These are phyloP conservation scores for Ceratina japonica DNA, from an alignment of 1,140 invertebrate genomes.

Conservation along the genomic window DNA sequence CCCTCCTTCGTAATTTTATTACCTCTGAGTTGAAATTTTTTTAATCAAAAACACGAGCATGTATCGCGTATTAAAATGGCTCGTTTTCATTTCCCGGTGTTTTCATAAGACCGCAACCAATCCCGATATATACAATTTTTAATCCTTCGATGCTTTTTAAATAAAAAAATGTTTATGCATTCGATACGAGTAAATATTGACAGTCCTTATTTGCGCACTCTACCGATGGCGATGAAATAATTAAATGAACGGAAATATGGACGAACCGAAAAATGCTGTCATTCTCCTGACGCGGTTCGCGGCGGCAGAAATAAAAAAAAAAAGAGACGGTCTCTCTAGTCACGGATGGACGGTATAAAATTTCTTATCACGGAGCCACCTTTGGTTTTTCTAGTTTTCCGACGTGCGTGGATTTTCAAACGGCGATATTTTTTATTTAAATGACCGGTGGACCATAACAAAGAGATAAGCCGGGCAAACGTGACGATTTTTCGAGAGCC, in stretches of 20 bases:
- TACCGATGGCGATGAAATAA: too few relatives aligned
- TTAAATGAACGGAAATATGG: too few relatives aligned
- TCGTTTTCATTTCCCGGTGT: too few relatives aligned
- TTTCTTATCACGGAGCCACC: constrained; percentile 27
- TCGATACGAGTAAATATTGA: too few relatives aligned
- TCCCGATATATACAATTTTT: background rate
- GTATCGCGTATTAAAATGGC: too few relatives aligned
- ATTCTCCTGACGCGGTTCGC: background rate
- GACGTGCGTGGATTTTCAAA: constrained; percentile 15
- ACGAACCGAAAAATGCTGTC: background rate
- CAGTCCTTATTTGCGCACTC: too few relatives aligned
- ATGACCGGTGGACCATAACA: background rate
- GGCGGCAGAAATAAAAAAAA: background rate
- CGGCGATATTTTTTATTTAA: constrained; percentile 24
- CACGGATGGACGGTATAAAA: background rate
- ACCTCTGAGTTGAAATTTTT: too few relatives aligned
- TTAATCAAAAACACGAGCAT: too few relatives aligned
- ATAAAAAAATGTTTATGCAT: too few relatives aligned
- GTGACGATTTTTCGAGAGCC: constrained; percentile 13
- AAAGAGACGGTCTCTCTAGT: background rate
- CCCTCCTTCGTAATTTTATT: background rate
- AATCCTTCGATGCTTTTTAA: background rate
- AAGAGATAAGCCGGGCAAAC: background rate
- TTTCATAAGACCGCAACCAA: background rate
- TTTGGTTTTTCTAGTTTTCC: background rate